Percentiles rank a stretch among this genome's conserved stretches.
Evolutionary conservation across 2,888 invertebrate genomes (phyloP).

Genomic region (Sepiola atlantica): DNA sequence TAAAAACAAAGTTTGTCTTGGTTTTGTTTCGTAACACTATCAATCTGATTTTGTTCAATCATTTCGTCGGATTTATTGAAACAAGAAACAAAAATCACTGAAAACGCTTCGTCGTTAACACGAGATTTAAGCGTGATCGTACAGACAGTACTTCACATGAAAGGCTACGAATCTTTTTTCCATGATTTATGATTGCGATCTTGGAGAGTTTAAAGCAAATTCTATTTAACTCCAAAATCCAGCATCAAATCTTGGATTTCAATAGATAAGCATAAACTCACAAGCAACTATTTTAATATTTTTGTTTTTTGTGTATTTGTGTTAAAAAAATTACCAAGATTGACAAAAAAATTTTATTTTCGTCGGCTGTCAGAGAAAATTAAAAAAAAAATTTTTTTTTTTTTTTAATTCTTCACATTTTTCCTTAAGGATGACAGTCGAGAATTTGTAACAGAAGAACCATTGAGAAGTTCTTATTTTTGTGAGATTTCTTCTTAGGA

Average conservation of each 20-base stretch:
- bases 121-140: not conserved
- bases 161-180: not conserved
- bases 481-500: not conserved
- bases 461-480: not conserved
- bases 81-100: not conserved
- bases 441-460: too few relatives aligned
- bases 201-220: not conserved
- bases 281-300: not conserved
- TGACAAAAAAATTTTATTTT: too few relatives aligned
- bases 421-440: too few relatives aligned
- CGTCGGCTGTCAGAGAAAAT: too few relatives aligned
- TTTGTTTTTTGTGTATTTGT: too few relatives aligned
- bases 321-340: too few relatives aligned
- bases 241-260: not conserved
- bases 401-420: too few relatives aligned
- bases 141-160: not conserved
- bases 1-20: not conserved
- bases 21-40: not conserved
- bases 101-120: not conserved
- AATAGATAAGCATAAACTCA: not conserved
- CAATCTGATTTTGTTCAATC: not conserved
- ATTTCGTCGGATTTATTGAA: not conserved
- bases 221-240: not conserved
- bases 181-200: not conserved
- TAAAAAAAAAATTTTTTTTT: too few relatives aligned